phyloP scores from a whole-genome alignment of 1,140 invertebrate species.

The Mamestra configurata region DNA sequence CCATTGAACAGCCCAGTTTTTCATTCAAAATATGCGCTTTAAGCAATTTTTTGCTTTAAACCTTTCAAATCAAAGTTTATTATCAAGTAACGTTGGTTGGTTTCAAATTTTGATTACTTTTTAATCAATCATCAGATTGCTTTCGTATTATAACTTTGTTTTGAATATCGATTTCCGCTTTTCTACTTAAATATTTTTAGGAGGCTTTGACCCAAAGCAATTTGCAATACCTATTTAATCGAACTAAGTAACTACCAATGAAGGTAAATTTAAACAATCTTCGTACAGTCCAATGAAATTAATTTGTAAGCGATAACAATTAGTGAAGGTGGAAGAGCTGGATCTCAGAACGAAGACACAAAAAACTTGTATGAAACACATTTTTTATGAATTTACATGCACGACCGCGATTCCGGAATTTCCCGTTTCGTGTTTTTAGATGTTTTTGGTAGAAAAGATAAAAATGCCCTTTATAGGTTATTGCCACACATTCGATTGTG shows the following conservation, averaged over 20 bases:
- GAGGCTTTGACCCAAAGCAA: neutral
- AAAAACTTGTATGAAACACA: neutral
- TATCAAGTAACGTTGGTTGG: neutral
- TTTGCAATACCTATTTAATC: constrained; percentile 7
- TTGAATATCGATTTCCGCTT: constrained; percentile 7
- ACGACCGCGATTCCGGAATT: neutral
- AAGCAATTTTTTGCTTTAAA: neutral
- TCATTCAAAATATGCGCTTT: neutral
- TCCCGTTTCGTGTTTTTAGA: neutral
- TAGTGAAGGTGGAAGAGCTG: neutral
- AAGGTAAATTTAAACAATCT: neutral
- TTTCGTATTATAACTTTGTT: no score
- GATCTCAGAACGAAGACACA: no score
- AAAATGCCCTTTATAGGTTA: no score
- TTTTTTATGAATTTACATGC: neutral
- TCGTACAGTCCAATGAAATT: neutral
- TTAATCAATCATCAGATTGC: neutral
- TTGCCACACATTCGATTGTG: no score
- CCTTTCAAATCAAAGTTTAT: neutral
- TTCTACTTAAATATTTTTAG: neutral
- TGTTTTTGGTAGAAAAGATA: no score
- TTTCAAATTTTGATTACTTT: neutral
- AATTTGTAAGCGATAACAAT: constrained; percentile 2
- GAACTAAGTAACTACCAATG: neutral
- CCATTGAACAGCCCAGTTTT: neutral